Conservation (phyloP, 2,113 vertebrate species). For the Terrapene triunguis region DNA sequence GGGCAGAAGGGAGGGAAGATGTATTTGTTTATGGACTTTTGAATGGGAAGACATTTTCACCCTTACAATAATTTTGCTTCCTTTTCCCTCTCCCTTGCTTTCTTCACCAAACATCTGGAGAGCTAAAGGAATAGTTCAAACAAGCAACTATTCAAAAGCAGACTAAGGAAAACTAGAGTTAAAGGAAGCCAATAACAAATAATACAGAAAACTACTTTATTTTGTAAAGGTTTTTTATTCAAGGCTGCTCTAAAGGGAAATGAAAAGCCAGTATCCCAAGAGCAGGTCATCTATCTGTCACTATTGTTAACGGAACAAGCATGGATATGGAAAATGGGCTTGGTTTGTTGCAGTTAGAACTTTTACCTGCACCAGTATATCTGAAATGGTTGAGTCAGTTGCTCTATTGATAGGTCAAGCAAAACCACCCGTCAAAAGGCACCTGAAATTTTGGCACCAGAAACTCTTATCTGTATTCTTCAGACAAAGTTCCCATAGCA, state of each 20-base stretch:
- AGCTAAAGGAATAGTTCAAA: conserved; percentile 7
- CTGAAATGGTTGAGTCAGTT: conserved; percentile 28
- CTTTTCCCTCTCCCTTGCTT: not conserved
- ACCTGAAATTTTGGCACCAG: not conserved
- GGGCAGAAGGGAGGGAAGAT: not conserved
- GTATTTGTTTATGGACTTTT: not conserved
- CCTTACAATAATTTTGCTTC: not conserved
- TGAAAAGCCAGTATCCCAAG: conserved; percentile 32
- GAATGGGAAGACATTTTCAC: not conserved
- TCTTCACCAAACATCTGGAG: not conserved
- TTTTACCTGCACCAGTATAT: conserved; percentile 1
- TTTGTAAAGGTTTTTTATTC: conserved; percentile 42
- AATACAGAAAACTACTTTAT: not conserved
- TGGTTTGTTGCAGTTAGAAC: not conserved
- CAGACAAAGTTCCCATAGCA: not conserved
- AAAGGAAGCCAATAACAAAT: conserved; percentile 12
- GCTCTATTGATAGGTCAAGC: not conserved
- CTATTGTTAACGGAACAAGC: conserved; percentile 21
- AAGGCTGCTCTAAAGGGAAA: conserved; percentile 9
- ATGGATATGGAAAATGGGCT: not conserved
- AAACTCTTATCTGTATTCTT: not conserved
- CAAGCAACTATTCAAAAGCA: not conserved
- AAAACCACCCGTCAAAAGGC: not conserved
- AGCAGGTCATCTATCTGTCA: not conserved
- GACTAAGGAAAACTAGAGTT: conserved; percentile 6